These are phyloP conservation scores for Caenorhabditis macrosperma DNA, from an alignment of 2,888 invertebrate genomes.

Conservation along the genomic window DNA sequence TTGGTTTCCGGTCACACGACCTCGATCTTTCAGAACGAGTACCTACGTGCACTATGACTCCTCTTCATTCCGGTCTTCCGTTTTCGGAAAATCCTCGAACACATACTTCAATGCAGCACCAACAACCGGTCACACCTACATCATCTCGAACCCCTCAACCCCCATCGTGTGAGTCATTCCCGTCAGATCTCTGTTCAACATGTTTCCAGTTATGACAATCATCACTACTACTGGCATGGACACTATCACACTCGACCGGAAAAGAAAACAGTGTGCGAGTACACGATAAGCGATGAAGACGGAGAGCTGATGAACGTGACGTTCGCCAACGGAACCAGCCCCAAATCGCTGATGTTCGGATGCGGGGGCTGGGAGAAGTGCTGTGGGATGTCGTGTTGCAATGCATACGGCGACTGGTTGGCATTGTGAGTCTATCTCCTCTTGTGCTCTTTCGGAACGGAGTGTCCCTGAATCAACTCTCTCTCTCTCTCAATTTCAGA, in stretches of 20 bases:
- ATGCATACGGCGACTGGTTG: slow-evolving; percentile 2
- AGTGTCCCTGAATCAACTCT: no score
- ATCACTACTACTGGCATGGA: slow-evolving; percentile 33
- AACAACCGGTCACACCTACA: background rate
- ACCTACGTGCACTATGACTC: slow-evolving; percentile 23
- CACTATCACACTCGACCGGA: slow-evolving; percentile 18
- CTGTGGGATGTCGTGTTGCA: slow-evolving; percentile 35
- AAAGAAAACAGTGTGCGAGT: slow-evolving; percentile 24
- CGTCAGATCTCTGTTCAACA: no score
- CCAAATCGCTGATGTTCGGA: slow-evolving; percentile 17
- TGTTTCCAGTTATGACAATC: slow-evolving; percentile 37
- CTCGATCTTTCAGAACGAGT: slow-evolving; percentile 15
- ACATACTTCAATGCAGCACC: slow-evolving; percentile 14
- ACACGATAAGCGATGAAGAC: slow-evolving; percentile 31
- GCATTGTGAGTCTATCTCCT: slow-evolving; percentile 13
- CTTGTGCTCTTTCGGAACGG: background rate
- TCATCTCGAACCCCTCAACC: slow-evolving; percentile 18
- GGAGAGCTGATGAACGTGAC: slow-evolving; percentile 36
- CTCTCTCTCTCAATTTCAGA: background rate
- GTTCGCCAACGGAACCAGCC: slow-evolving; percentile 16
- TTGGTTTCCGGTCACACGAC: background rate
- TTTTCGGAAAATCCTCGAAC: slow-evolving; percentile 18
- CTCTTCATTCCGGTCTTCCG: slow-evolving; percentile 20
- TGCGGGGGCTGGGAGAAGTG: slow-evolving; percentile 31
- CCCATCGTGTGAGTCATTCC: slow-evolving; percentile 21